Evolutionary conservation across 2,888 invertebrate species (phyloP).

Genomic region (Zaprionus bogoriensis): DNA sequence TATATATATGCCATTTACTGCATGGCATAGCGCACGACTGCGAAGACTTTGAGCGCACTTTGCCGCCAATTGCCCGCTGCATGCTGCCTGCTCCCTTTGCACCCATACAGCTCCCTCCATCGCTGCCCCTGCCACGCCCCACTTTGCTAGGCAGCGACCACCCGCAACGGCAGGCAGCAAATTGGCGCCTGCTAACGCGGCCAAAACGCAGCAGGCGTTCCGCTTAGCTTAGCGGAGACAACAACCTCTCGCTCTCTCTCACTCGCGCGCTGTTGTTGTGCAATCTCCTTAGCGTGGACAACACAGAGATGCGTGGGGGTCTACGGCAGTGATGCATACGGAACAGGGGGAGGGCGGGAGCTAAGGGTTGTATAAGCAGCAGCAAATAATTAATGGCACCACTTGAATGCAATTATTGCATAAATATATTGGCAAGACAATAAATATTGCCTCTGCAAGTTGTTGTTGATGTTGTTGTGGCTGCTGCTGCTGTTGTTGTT

Average conservation of each 20-base stretch:
- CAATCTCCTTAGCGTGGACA: slow-evolving; percentile 21
- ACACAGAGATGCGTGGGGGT: slow-evolving; percentile 38
- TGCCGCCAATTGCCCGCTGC: too few species aligned
- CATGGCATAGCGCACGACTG: slow-evolving; percentile 30
- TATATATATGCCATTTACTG: too few species aligned
- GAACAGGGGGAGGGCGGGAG: too few species aligned
- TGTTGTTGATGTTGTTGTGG: slow-evolving; percentile 19
- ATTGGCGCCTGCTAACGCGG: slow-evolving; percentile 24
- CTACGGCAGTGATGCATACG: too few species aligned
- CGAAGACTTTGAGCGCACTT: slow-evolving; percentile 10
- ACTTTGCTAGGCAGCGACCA: background rate
- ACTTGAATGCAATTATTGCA: slow-evolving; percentile 75
- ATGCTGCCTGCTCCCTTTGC: too few species aligned
- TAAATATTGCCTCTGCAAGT: slow-evolving; percentile 58
- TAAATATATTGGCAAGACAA: slow-evolving; percentile 73
- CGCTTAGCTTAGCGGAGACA: slow-evolving; percentile 14
- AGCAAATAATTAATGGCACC: slow-evolving; percentile 71
- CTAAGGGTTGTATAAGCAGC: background rate
- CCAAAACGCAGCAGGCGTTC: slow-evolving; percentile 37
- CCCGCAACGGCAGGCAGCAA: slow-evolving; percentile 3
- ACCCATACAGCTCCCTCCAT: too few species aligned
- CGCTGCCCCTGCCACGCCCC: slow-evolving; percentile 20
- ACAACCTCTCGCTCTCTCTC: too few species aligned
- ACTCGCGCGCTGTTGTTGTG: too few species aligned
- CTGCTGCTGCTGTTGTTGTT: slow-evolving; percentile 14